Evolutionary conservation across 2,797 vertebrate genomes (phyloP), one percentile per base, ranked within the genome.

Genomic region (Poeciliopsis turneri): DNA sequence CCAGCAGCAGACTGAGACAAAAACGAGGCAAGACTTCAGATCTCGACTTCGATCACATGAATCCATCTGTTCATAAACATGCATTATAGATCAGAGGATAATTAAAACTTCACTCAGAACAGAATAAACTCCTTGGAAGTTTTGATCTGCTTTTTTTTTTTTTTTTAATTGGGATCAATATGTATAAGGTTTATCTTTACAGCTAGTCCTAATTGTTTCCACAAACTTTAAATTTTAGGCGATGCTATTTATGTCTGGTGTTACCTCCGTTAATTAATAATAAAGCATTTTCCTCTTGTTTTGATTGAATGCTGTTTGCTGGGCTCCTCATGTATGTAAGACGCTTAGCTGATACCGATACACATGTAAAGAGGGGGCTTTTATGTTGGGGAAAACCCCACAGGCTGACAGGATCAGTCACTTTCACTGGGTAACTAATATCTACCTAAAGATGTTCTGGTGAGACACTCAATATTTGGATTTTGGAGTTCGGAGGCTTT

Each of bases 201-300:
- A 70, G 25, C 7, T 9, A 18, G 25, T 28, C 7, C 18, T 39
- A 4, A 49, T 16, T 0, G 46, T 76, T 77, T 55, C 0, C n/a
- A 76, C 23, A n/a, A 79, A 77, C 25, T 20, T 3, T 0, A 70
- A 18, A 36, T 47, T 76, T 33, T 61, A 64, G 73, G 71, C 66
- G 36, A 80, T 70, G 74, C 78, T 74, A 51, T 66, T 81, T 49
- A 70, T 76, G 79, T 88, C 78, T 76, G 61, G 55, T 45, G 85
- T 87, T 86, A 89, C 82, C 59, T 77, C 5, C 0, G n/a, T 69
- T 80, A 2, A 82, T 95, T 53, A 92, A 92, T 93, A 86, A 94
- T 89, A 53, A 81, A 93, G 64, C 36, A 57, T 16, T 33, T 64
- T 77, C 47, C 89, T 88, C 94, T 84, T 1, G 77, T 82, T 94